A percentile compares a stretch with the other conserved stretches of the same genome.
phyloP scores from a whole-genome alignment of 92 coral and sea anemone species.

The Siderastrea siderea region DNA sequence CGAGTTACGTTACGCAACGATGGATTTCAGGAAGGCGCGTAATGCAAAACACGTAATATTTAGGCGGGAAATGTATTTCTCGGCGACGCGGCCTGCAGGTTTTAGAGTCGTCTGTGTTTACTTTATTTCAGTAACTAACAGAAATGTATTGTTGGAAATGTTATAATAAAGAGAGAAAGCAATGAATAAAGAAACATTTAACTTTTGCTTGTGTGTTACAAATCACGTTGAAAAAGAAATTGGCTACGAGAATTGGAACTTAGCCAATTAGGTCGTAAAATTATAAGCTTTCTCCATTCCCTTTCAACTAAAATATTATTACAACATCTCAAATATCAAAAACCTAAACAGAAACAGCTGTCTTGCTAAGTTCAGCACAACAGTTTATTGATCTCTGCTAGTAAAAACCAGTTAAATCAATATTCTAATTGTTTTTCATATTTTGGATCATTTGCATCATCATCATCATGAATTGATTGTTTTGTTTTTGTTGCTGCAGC shows the following conservation, averaged over 20 bases:
- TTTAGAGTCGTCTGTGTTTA: no score
- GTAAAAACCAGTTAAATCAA: slow-evolving; percentile 10
- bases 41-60: no score
- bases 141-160: background rate
- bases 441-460: slow-evolving; percentile 14
- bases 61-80: no score
- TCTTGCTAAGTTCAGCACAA: slow-evolving; percentile 5
- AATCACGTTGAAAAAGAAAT: background rate
- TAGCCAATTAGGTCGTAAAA: background rate
- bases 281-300: no score
- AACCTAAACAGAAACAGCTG: slow-evolving; percentile 17
- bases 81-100: no score
- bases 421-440: slow-evolving; percentile 16
- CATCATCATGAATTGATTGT: slow-evolving; percentile 1
- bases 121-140: slow-evolving; percentile 6
- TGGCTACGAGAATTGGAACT: background rate
- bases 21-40: no score
- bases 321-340: slow-evolving; percentile 5
- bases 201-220: slow-evolving; percentile 5
- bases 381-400: slow-evolving; percentile 1
- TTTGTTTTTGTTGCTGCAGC: slow-evolving; percentile 19
- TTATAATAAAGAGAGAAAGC: slow-evolving; percentile 7
- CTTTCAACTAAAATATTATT: background rate
- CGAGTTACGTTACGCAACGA: no score
- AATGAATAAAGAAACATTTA: background rate